A percentile compares a stretch with the other conserved stretches of the same genome.
Conservation (phyloP, 2,113 vertebrate species). For the Carettochelys insculpta region DNA sequence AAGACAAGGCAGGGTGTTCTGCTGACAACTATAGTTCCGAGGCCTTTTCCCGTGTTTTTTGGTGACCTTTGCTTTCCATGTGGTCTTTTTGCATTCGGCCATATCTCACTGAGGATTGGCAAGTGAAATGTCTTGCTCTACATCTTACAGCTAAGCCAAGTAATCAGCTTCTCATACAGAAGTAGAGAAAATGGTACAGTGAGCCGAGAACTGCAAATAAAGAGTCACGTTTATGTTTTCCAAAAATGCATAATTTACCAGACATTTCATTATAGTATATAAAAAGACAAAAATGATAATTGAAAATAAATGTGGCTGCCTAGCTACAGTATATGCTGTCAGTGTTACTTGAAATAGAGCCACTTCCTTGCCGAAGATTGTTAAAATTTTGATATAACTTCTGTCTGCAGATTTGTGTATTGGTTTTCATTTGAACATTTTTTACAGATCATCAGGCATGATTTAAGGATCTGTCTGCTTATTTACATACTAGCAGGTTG, state of each 20-base stretch:
- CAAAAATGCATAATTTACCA: conserved; percentile 69
- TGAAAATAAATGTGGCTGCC: conserved; percentile 71
- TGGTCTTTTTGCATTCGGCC: neutral
- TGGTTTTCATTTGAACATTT: conserved; percentile 64
- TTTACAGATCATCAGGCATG: conserved; percentile 38
- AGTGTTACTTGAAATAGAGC: conserved; percentile 64
- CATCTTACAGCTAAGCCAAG: conserved; percentile 28
- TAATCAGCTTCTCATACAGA: conserved; percentile 41
- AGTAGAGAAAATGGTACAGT: conserved; percentile 56
- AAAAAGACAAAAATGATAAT: conserved; percentile 70
- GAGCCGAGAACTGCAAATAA: conserved; percentile 61
- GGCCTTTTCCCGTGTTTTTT: neutral
- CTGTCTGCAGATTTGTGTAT: conserved; percentile 58
- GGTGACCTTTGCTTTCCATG: neutral
- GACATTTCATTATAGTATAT: conserved; percentile 67
- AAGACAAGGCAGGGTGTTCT: neutral
- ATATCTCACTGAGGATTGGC: neutral
- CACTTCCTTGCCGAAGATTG: conserved; percentile 57
- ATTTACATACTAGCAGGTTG: conserved; percentile 41
- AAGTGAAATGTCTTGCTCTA: neutral
- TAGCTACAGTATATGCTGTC: conserved; percentile 57
- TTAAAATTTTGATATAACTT: conserved; percentile 65
- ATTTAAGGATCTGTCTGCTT: conserved; percentile 36
- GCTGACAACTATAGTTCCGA: neutral
- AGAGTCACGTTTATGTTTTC: conserved; percentile 64